Evolutionary conservation across 2,888 invertebrate species (phyloP).

Genomic region (Sarcophaga rosellei): DNA sequence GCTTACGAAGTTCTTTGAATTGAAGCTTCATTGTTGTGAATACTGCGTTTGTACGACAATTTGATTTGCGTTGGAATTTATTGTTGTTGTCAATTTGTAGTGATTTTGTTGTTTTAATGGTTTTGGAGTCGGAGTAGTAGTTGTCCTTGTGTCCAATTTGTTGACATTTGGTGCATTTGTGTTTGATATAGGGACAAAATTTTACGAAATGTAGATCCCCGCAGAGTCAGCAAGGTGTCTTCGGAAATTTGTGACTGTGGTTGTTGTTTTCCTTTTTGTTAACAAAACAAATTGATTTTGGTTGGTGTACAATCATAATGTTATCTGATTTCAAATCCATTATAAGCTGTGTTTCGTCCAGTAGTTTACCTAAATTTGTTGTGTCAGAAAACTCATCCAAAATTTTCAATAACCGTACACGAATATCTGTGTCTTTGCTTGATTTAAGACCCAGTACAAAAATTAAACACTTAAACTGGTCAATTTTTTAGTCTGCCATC

Average conservation of each 20-base stretch:
- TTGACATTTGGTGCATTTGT: constrained; percentile 31
- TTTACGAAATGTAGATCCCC: constrained; percentile 24
- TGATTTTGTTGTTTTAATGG: neutral
- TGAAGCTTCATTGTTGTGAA: constrained; percentile 20
- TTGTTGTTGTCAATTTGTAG: neutral
- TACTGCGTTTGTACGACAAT: constrained; percentile 26
- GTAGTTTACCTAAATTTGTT: constrained; percentile 34
- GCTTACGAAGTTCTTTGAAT: constrained; percentile 33
- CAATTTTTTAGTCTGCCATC: constrained; percentile 19
- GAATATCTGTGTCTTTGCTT: constrained; percentile 33
- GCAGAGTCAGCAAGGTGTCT: neutral
- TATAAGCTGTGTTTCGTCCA: constrained; percentile 35
- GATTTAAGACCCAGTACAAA: constrained; percentile 39
- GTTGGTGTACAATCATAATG: constrained; percentile 28
- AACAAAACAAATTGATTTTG: neutral
- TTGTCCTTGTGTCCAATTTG: constrained; percentile 26
- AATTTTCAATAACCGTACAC: constrained; percentile 24
- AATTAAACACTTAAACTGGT: constrained; percentile 51
- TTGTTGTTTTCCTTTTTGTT: constrained; percentile 11
- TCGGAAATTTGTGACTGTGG: constrained; percentile 10
- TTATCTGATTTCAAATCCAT: constrained; percentile 35
- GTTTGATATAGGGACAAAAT: constrained; percentile 16
- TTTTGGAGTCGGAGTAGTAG: constrained; percentile 14
- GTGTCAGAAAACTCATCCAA: constrained; percentile 21
- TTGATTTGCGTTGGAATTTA: neutral